Percentiles rank a stretch among this genome's conserved stretches.
Conservation (phyloP, 2,113 vertebrate genomes). For the Leucopsar rothschildi region DNA sequence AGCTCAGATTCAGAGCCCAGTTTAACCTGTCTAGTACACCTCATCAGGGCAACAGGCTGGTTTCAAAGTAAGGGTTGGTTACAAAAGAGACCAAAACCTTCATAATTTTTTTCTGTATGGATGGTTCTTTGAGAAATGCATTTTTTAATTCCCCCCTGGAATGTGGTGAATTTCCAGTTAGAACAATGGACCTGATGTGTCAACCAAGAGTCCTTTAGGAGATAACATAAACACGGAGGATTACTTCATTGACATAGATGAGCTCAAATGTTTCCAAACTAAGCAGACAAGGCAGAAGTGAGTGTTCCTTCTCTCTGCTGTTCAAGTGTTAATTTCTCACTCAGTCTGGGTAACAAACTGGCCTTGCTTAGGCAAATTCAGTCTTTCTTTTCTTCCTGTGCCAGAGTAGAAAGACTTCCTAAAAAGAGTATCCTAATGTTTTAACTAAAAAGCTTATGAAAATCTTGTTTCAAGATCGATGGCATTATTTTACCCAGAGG, state of each 20-base stretch:
- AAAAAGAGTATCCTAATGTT: background rate
- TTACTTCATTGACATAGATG: background rate
- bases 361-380: background rate
- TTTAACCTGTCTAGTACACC: background rate
- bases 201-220: background rate
- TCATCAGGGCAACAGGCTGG: background rate
- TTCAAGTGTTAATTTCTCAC: background rate
- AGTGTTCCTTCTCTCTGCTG: background rate
- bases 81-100: background rate
- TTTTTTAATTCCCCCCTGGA: accelerated
- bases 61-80: accelerated
- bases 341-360: background rate
- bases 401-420: background rate
- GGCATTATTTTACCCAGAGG: background rate
- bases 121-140: background rate
- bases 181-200: background rate
- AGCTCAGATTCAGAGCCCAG: background rate
- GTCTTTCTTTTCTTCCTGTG: background rate
- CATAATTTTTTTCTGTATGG: background rate
- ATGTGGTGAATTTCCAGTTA: background rate
- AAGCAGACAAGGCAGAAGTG: background rate
- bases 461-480: background rate
- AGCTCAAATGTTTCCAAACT: background rate
- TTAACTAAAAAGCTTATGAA: background rate
- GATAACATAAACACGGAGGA: background rate